Percentiles rank a stretch among this genome's conserved stretches.
phyloP scores from a whole-genome alignment of 1,140 invertebrate genomes.

The Psilanteris sp. region DNA sequence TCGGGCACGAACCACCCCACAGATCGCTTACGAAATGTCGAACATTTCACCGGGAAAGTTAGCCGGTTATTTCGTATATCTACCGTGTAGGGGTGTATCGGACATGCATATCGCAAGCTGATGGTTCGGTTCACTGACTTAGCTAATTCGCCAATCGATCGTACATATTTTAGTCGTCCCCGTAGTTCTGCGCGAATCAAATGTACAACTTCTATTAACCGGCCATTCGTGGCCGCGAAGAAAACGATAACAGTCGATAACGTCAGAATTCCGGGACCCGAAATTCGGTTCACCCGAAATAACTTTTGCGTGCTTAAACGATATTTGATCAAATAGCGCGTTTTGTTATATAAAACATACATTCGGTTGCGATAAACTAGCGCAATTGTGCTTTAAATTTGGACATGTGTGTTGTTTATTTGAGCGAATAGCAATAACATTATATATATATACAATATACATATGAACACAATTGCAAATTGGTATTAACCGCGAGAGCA shows the following conservation, averaged over 20 bases:
- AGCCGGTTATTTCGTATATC: constrained; percentile 49
- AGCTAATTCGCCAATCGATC: constrained; percentile 53
- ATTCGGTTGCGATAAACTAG: no score
- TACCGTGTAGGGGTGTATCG: constrained; percentile 45
- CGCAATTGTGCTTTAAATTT: no score
- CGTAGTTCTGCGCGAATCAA: constrained; percentile 12
- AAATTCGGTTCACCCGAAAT: no score
- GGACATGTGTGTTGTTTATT: no score
- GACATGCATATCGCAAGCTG: constrained; percentile 36
- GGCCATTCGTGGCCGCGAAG: not conserved
- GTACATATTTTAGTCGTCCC: constrained; percentile 29
- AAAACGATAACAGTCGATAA: constrained; percentile 16
- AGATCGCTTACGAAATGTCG: constrained; percentile 54
- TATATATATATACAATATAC: no score
- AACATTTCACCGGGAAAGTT: constrained; percentile 54
- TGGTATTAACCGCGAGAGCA: no score
- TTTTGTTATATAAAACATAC: no score
- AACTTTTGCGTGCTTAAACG: no score
- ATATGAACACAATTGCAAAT: no score
- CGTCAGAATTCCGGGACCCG: constrained; percentile 4
- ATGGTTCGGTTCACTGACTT: constrained; percentile 46
- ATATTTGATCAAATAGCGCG: no score
- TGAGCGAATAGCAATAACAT: no score
- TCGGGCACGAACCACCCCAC: constrained; percentile 46
- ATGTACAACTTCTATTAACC: constrained; percentile 38